phyloP scores from a whole-genome alignment of 2,113 vertebrate species.

The Xenopus tropicalis region DNA sequence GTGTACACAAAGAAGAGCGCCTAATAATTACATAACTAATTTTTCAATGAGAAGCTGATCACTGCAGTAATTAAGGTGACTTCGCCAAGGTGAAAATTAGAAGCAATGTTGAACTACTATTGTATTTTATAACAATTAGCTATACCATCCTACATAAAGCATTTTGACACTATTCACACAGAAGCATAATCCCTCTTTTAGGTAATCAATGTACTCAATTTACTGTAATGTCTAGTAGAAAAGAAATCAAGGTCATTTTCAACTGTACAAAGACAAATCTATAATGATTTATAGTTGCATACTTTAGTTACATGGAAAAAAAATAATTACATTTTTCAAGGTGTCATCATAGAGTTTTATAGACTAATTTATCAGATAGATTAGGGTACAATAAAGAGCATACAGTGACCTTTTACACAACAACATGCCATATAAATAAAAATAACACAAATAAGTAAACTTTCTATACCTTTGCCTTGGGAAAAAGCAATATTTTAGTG shows the following conservation, averaged over 20 bases:
- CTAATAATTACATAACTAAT: neutral
- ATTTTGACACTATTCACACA: slow-evolving; percentile 6
- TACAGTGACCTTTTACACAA: neutral
- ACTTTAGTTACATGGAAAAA: neutral
- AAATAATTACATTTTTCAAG: neutral
- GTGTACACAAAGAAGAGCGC: neutral
- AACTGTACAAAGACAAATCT: slow-evolving; percentile 7
- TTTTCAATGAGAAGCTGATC: neutral
- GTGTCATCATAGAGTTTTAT: neutral
- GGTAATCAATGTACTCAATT: slow-evolving; percentile 14
- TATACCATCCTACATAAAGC: neutral
- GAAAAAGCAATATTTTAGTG: too few relatives aligned
- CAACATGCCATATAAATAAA: too few relatives aligned
- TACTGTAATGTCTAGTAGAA: neutral
- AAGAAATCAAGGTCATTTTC: slow-evolving; percentile 11
- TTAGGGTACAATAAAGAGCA: neutral
- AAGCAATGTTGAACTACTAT: neutral
- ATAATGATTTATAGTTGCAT: slow-evolving; percentile 1
- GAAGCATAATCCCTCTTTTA: slow-evolving; percentile 3
- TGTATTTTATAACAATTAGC: slow-evolving; percentile 3
- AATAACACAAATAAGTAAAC: too few relatives aligned
- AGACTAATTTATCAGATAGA: neutral
- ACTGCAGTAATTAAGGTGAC: slow-evolving; percentile 3
- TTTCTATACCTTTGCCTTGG: too few relatives aligned
- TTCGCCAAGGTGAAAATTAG: slow-evolving; percentile 1